Base-by-base conservation (phyloP, 2,797 vertebrate genomes). In the Manis pentadactyla region DNA sequence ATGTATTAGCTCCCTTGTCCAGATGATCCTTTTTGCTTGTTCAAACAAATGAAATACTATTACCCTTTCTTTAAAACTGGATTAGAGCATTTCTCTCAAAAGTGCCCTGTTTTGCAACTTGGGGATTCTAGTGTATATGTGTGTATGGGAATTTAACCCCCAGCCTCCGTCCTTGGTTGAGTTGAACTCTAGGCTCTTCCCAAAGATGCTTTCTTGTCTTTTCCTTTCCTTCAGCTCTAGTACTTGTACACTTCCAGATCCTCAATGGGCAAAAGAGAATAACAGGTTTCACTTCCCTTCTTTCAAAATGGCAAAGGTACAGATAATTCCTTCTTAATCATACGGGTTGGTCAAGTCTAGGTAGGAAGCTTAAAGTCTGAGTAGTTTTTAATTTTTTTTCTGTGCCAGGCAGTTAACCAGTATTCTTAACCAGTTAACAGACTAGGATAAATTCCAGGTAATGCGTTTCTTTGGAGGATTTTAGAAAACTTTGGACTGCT, bases 321-420 rank as follows among this genome's bases (percentile, higher is more conserved):
- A 69, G 29, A 77, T 85, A 55, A 71, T 87, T 87, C 21, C 14
- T 81, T 73, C 23, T 51, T 12, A 46, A 39, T 64, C 5, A 18
- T 82, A 17, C 19, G n/a, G 19, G 14, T 93, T 96, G 49, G 37
- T 71, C 51, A 94, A 89, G 23, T 84, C 2, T 75, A 95, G 59
- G 8, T 92, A 87, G 68, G 86, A 94, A 89, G 37, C 69, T 77
- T 96, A 61, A 90, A 85, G 73, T 74, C 12, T 49, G 74, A 86
- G 57, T 96, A 79, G 46, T 93, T 87, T 95, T 79, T 86, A 77
- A 10, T 55, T 63, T n/a, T 79, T 79, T 95, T 93, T 85, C 69
- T 78, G 2, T 95, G 89, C 12, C 17, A 63, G 17, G 39, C 25
- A 89, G n/a, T 88, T 71, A 55, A 82, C 6, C 39, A 55, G 1